Evolutionary conservation across 2,113 vertebrate species (phyloP), one percentile per base, ranked within the genome.

Genomic region (Nyctibius bracteatus): DNA sequence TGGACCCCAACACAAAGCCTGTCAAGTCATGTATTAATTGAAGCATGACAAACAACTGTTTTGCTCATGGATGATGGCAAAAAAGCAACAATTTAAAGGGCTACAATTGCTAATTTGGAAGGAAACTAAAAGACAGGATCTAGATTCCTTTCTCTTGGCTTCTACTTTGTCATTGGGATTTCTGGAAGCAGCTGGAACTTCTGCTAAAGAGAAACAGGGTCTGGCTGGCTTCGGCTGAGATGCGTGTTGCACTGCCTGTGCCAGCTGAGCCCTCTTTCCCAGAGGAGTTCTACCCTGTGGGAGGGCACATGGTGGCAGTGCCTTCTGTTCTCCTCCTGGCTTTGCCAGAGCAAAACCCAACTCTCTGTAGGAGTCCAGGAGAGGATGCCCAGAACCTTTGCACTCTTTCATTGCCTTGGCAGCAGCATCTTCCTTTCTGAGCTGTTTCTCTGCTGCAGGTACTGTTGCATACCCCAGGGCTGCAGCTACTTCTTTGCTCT

Each of bases 141-240:
- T 92, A 67, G 21, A 58, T 91, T 74, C 58, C 46, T 83, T 87
- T 61, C 10, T 91, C 90, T 78, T 82, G 90, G 79, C 85, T 92
- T 90, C 19, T 72, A 22, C 28, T 93, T 80, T 51, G 62, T 77
- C 58, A 41, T 0, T 5, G 8, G 85, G 71, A 70, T 92, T 93
- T 93, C 67, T 86, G 67, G 81, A 80, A 93, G 88, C 88, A 92
- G 71, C 90, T 88, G 92, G 71, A 94, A 70, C 81, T 83, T 80
- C 54, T 67, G 87, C 63, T 96, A 9, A 78, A 90, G 71, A 88
- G 71, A 81, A 90, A 39, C 18, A 72, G 54, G 33, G 37, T 85
- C 66, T 83, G 51, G 21, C 55, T 93, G 49, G 28, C 74, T 85
- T 72, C 74, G 66, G 35, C 71, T 54, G 68, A 44, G 73, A 27